Evolutionary conservation across 1,140 invertebrate genomes (phyloP).

Genomic region (Sitobion miscanthi): DNA sequence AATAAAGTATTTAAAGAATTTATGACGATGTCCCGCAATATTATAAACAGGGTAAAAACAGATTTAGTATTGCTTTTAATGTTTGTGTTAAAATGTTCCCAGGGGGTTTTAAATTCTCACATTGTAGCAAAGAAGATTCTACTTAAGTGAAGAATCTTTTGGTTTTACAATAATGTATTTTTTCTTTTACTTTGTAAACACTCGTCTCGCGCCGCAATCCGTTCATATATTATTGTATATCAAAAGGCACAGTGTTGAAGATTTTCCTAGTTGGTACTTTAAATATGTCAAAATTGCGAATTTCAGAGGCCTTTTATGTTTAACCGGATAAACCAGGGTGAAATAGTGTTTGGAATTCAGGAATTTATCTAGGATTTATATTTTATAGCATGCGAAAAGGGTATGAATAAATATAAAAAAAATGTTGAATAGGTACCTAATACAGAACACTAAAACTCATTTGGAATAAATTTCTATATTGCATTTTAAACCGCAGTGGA

Average conservation of each 20-base stretch:
- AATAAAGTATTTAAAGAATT: conserved; percentile 19
- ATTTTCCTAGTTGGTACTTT: neutral
- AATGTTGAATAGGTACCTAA: neutral
- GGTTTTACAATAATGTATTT: conserved; percentile 20
- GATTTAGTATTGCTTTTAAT: conserved; percentile 12
- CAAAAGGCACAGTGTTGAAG: neutral
- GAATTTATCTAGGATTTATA: neutral
- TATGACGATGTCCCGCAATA: neutral
- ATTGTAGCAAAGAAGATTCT: neutral
- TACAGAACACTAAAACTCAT: neutral
- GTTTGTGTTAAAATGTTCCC: neutral
- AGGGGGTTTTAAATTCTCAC: neutral
- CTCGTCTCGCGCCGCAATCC: neutral
- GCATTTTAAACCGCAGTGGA: neutral
- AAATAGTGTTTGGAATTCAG: neutral
- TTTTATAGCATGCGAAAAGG: neutral
- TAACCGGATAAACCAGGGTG: neutral
- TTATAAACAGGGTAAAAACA: neutral
- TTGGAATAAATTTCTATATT: neutral
- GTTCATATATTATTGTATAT: neutral
- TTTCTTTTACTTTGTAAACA: conserved; percentile 1
- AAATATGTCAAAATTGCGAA: neutral
- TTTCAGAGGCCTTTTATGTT: neutral
- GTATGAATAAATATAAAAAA: neutral
- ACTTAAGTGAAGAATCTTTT: conserved; percentile 1